Conservation (phyloP, 2,888 invertebrate genomes). For the Phlogophora meticulosa region DNA sequence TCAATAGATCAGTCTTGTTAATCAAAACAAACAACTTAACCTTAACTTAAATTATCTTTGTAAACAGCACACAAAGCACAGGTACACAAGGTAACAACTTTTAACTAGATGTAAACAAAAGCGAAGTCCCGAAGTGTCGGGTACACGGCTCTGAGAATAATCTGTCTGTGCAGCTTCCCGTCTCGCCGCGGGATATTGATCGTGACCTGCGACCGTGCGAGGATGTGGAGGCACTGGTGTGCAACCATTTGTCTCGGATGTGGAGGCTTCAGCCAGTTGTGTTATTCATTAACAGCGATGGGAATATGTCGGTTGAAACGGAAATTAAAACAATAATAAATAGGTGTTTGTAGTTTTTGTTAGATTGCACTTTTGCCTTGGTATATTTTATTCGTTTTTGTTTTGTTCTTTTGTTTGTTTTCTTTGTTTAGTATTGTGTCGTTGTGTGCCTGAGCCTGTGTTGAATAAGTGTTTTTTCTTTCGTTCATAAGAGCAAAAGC, state of each 20-base stretch:
- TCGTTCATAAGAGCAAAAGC: too few relatives aligned
- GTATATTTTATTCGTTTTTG: too few relatives aligned
- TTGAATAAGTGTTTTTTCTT: too few relatives aligned
- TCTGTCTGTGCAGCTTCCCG: constrained; percentile 20
- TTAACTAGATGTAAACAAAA: constrained; percentile 25
- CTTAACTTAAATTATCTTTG: too few relatives aligned
- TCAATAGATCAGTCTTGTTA: too few relatives aligned
- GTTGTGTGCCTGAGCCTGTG: too few relatives aligned
- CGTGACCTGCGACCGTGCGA: constrained; percentile 47
- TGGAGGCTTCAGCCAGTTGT: background rate
- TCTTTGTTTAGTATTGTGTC: too few relatives aligned
- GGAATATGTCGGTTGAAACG: background rate
- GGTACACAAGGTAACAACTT: constrained; percentile 1
- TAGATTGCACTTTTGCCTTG: too few relatives aligned
- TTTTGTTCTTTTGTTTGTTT: too few relatives aligned
- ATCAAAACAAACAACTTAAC: too few relatives aligned
- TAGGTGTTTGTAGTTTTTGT: constrained; percentile 1
- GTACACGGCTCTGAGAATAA: constrained; percentile 14
- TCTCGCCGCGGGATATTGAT: constrained; percentile 58
- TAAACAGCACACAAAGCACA: too few relatives aligned
- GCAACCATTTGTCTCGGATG: constrained; percentile 16
- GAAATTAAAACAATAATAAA: background rate
- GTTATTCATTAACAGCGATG: background rate
- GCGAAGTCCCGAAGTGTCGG: constrained; percentile 10
- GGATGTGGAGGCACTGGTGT: constrained; percentile 46